Evolutionary conservation across 2,797 vertebrate species (phyloP).

Genomic region (Chromis chromis): DNA sequence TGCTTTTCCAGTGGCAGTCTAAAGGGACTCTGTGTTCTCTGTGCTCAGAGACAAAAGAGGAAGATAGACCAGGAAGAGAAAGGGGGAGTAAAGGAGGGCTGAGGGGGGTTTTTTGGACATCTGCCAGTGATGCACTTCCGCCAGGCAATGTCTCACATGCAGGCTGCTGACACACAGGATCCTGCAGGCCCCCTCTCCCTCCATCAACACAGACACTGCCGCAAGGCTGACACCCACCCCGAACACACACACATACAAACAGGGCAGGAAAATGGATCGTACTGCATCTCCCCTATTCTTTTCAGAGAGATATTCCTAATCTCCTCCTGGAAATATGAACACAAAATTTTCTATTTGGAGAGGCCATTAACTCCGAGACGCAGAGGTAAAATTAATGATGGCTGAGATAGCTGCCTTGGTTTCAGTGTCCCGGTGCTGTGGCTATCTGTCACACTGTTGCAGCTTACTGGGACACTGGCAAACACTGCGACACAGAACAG

Average conservation of each 20-base stretch:
- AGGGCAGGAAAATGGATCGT: slow-evolving; percentile 52
- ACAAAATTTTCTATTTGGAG: slow-evolving; percentile 17
- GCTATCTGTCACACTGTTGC: slow-evolving; percentile 18
- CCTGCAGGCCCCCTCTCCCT: slow-evolving; percentile 74
- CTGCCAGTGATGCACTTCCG: slow-evolving; percentile 85
- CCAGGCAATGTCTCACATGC: slow-evolving; percentile 72
- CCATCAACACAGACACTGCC: slow-evolving; percentile 72
- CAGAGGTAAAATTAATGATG: slow-evolving; percentile 27
- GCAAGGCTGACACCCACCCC: slow-evolving; percentile 57
- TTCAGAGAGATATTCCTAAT: slow-evolving; percentile 44
- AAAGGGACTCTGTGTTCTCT: slow-evolving; percentile 74
- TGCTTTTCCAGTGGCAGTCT: slow-evolving; percentile 63
- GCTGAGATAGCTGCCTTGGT: slow-evolving; percentile 11
- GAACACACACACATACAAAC: slow-evolving; percentile 23
- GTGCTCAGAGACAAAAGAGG: slow-evolving; percentile 77
- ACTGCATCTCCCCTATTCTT: slow-evolving; percentile 57
- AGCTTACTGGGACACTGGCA: slow-evolving; percentile 11
- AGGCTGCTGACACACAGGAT: slow-evolving; percentile 84
- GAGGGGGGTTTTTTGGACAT: slow-evolving; percentile 67
- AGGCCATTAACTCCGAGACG: slow-evolving; percentile 12
- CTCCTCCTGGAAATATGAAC: slow-evolving; percentile 37
- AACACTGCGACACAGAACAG: slow-evolving; percentile 7
- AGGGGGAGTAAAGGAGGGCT: slow-evolving; percentile 52
- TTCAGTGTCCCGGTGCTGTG: neutral
- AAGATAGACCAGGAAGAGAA: slow-evolving; percentile 79